Evolutionary conservation across 1,140 invertebrate species (phyloP), one percentile per base, ranked within the genome.

Genomic region (Aphaenogaster rudis): DNA sequence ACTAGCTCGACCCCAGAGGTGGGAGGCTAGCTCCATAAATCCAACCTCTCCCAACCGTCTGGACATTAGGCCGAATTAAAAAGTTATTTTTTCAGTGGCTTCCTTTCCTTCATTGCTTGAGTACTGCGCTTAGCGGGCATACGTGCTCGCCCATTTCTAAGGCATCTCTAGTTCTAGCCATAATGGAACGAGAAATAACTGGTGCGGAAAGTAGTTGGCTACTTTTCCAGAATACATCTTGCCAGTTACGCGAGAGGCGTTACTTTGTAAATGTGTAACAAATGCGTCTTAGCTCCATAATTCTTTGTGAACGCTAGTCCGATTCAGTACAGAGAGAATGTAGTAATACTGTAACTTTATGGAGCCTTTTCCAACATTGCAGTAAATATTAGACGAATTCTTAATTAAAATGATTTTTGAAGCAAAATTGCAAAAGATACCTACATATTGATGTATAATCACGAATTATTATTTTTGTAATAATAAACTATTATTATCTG

Each of bases 31-130:
- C 28, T 72, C 63, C 88, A 92, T 95, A 94, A 95, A 94, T 95
- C 89, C 81, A 91, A 74, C 69, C 78, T 50, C 69, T 71, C 88
- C 69, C 59, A 86, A 81, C 80, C 74, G 69, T 61, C 77, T 76
- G 84, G 90, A 92, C 89, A 90, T 93, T 94, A 94, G 90, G 91
- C 92, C 82, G 90, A 93, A 94, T 94, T 92, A 93, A 94, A 93
- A 92, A 93, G 76, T 91, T 89, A 90, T 80, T 86, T 94, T 92
- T 93, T 88, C 50, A 86, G 42, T 61, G 54, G 66, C 57, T 92
- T 90, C 54, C 36, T 74, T 86, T 86, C 17, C 86, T 81, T 82
- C 81, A 64, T 45, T 77, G n/a, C 52, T 77, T 36, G 57, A 80
- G 52, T 57, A 45, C 48, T 17, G 67, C 69, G 80, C 69, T 84